Evolutionary conservation across 2,113 vertebrate genomes (phyloP), one percentile per base, ranked within the genome.

Genomic region (Myiopsitta monachus): DNA sequence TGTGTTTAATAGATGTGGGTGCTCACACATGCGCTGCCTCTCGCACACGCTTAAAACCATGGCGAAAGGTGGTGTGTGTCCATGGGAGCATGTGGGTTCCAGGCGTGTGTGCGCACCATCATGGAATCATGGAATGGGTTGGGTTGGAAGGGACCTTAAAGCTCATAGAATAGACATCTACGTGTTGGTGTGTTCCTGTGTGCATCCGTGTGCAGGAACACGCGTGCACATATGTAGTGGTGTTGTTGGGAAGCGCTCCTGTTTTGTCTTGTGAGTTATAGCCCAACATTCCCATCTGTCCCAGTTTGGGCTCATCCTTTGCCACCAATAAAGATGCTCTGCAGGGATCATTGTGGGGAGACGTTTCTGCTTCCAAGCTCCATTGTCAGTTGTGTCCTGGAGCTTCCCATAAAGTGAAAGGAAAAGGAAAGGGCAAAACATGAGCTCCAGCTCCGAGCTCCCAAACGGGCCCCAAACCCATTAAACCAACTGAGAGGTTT

Each of bases 151-250:
- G 57, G n/a, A 10, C 33, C 22, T 59, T 36, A 36, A 10, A 24
- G 57, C 22, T 59, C 57, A 59, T 36, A 15, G 33, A 36, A 59
- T 24, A 0, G 10, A 9, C 0, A 0, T 18, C 36, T 19, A 2
- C 3, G 1, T 1, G 30, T 46, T 55, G n/a, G 47, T 6, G 6
- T 33, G 62, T 19, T 38, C 18, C 2, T 4, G 24, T 7, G 26
- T 6, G 38, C 24, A 23, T 9, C 54, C 27, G 0, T 4, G 44
- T 6, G 9, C 41, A 4, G 7, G 6, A 30, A n/a, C 72, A 9
- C 28, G 4, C 0, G 4, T 41, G 49, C 24, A 1, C 1, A 0
- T 11, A 1, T 3, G 26, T 47, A 5, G 31, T 7, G 54, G 31
- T 30, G 2, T 1, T 13, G 43, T 5, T 49, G 64, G 76, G n/a